Base-by-base conservation (phyloP, 2,113 vertebrate genomes). In the Salvator merianae region DNA sequence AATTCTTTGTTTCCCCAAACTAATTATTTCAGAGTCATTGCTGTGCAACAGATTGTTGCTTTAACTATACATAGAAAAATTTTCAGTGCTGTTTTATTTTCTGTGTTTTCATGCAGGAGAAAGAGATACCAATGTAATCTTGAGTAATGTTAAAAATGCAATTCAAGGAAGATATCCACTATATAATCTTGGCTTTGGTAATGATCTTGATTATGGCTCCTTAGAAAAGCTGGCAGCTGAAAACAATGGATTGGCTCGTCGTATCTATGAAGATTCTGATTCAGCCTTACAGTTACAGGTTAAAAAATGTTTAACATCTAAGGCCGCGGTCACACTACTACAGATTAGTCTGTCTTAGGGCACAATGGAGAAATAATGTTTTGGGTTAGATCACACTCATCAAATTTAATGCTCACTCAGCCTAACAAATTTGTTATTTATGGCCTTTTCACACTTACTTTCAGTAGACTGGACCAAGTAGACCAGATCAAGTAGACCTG, bases 211-310 rank as follows among this genome's bases (percentile, higher is more conserved):
- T 50, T 99, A 97, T 1, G 66, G 47, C 82, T 98, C 99, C 92
- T 92, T 99, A 95, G 97, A 99, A 87, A 96, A 88, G 82, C 92
- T 99, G 97, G 97, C 97, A 0, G 91, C 96, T 88, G 92, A 97
- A 81, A 99, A 99, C 85, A 94, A 97, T 0, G 99, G 99, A 47
- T 0, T 98, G 62, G 97, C 98, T 68, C 97, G 97, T 55, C 96
- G 97, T 70, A 99, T 99, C 91, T 99, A 95, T 79, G 96, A 97
- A 75, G 98, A 96, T 80, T 98, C 98, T 0, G 99, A 99, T 88
- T 95, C 98, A 74, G 79, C 88, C n/a, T 38, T 99, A 87, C 99
- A 99, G 89, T 93, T 99, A 73, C 95, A 98, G 97, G 98, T 99
- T 87, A 70, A 84, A n/a, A 62, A 26, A 75, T 66, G 50, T 30